Evolutionary conservation across 2,113 vertebrate species (phyloP).

Genomic region (Pseudopipra pipra): DNA sequence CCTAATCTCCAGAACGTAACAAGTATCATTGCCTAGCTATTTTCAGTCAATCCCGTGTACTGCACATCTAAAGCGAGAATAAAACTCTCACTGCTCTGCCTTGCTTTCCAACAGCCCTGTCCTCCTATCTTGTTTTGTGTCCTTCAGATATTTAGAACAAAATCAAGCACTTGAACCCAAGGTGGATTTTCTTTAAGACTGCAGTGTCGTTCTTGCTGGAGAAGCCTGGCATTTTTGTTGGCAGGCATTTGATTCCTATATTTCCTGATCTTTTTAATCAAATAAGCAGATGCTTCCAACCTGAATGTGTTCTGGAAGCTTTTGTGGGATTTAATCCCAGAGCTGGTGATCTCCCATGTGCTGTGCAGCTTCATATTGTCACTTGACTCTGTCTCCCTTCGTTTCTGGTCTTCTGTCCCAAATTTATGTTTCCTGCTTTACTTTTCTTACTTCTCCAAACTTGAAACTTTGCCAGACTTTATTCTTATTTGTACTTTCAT

Average conservation of each 20-base stretch:
- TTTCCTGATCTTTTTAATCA: neutral
- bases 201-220: neutral
- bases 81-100: neutral
- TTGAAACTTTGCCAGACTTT: neutral
- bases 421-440: neutral
- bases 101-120: neutral
- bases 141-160: neutral
- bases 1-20: constrained; percentile 1
- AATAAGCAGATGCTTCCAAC: neutral
- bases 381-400: neutral
- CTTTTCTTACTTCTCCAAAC: neutral
- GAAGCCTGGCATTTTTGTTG: neutral
- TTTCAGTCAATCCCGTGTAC: neutral
- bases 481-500: neutral
- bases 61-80: neutral
- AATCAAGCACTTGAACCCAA: neutral
- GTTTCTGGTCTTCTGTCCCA: neutral
- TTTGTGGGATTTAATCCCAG: neutral
- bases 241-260: neutral
- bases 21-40: constrained; percentile 11
- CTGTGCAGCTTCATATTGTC: neutral
- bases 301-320: neutral
- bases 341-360: neutral
- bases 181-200: neutral
- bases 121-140: neutral